phyloP scores from a whole-genome alignment of 2,113 vertebrate genomes.

The Rhinopomastus cyanomelas region DNA sequence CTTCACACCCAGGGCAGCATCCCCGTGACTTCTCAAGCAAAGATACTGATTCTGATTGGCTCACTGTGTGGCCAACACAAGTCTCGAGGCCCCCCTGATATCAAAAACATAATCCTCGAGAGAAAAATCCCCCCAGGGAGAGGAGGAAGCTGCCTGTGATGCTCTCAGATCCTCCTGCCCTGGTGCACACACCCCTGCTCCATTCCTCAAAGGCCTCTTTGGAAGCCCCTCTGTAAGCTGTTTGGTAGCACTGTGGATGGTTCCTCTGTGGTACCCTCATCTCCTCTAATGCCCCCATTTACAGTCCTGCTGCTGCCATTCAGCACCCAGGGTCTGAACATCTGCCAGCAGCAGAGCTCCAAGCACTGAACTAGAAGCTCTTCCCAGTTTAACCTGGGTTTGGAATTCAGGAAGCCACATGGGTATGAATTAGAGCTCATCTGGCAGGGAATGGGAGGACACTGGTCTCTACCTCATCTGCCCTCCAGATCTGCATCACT shows the following conservation, averaged over 20 bases:
- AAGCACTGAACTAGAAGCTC: neutral
- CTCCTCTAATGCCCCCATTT: neutral
- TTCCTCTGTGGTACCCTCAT: neutral
- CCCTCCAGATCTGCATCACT: neutral
- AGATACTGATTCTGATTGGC: neutral
- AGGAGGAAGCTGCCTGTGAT: neutral
- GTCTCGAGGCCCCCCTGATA: neutral
- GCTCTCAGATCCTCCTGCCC: fast-evolving
- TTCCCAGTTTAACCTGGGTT: neutral
- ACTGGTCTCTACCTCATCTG: fast-evolving
- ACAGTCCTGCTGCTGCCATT: neutral
- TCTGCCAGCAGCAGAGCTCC: neutral
- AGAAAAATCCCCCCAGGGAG: neutral
- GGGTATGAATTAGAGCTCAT: fast-evolving
- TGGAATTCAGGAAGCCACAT: neutral
- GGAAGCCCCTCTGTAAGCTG: neutral
- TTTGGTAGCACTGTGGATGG: fast-evolving
- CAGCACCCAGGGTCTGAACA: neutral
- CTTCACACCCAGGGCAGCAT: neutral
- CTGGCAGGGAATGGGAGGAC: neutral
- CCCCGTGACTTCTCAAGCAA: neutral
- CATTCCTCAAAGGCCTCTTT: neutral
- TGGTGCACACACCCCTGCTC: neutral
- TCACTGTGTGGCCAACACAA: neutral
- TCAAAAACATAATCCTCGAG: neutral